Conservation (phyloP, 2,888 invertebrate genomes). For the Agonopterix subpropinquella region DNA sequence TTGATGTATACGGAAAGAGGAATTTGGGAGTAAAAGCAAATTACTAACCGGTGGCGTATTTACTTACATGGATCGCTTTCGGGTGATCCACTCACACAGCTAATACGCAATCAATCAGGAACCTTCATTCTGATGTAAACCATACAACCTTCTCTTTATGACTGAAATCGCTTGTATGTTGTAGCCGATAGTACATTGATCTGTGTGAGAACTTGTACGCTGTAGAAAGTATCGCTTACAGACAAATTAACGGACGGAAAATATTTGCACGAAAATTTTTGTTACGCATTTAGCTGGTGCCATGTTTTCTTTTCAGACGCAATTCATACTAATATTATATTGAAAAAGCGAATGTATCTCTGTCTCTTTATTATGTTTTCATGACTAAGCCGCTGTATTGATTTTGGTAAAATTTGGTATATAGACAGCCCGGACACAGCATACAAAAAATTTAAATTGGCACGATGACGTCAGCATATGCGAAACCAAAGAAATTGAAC, state of each 20-base stretch:
- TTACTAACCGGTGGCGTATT: constrained; percentile 37
- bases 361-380: no score
- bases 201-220: constrained; percentile 17
- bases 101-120: not conserved
- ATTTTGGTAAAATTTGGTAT: no score
- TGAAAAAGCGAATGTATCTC: no score
- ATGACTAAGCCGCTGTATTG: no score
- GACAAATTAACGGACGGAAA: constrained; percentile 42
- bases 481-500: no score
- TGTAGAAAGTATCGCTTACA: constrained; percentile 45
- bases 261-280: constrained; percentile 31
- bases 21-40: constrained; percentile 41
- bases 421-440: no score
- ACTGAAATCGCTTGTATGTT: not conserved
- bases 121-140: not conserved
- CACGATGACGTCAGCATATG: no score
- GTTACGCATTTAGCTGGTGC: constrained; percentile 2
- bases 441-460: no score
- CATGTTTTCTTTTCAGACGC: no score
- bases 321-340: no score
- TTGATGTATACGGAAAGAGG: constrained; percentile 31
- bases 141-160: not conserved
- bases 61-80: constrained; percentile 43
- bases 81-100: constrained; percentile 12
- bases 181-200: not conserved